A percentile compares a stretch with the other conserved stretches of the same genome.
These are phyloP conservation scores for Buphagus erythrorhynchus DNA, from an alignment of 2,797 vertebrate species.

Conservation along the genomic window DNA sequence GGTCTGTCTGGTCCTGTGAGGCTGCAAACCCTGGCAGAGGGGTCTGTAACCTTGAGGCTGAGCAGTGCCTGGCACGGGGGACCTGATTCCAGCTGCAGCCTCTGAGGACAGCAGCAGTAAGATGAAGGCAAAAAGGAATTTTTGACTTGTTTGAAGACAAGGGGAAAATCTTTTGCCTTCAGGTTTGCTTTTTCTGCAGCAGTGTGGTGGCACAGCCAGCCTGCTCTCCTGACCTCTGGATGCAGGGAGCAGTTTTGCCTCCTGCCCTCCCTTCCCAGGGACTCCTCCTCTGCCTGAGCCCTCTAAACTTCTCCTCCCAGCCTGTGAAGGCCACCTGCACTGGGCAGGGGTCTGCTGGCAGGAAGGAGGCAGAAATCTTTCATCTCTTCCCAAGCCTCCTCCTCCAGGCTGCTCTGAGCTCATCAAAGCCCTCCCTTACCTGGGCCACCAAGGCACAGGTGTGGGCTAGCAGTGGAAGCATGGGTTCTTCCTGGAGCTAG, in stretches of 20 bases:
- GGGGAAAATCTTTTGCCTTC: background rate
- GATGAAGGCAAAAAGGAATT: background rate
- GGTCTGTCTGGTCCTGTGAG: background rate
- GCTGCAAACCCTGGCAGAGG: background rate
- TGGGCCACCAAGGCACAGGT: background rate
- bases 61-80: background rate
- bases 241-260: no score
- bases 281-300: background rate
- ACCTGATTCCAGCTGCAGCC: background rate
- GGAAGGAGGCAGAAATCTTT: background rate
- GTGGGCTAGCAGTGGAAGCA: background rate
- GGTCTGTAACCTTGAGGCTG: background rate
- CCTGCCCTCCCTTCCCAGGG: background rate
- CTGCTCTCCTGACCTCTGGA: fast-evolving
- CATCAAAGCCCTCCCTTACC: background rate
- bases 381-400: background rate
- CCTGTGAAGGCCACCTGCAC: fast-evolving
- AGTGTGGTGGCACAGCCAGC: background rate
- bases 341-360: background rate
- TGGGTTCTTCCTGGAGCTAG: background rate
- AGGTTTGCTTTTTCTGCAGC: background rate
- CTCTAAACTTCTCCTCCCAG: background rate
- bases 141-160: fast-evolving
- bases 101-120: background rate
- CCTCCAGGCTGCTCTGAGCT: background rate